Conservation (phyloP, 2,797 vertebrate genomes). For the Picus viridis region DNA sequence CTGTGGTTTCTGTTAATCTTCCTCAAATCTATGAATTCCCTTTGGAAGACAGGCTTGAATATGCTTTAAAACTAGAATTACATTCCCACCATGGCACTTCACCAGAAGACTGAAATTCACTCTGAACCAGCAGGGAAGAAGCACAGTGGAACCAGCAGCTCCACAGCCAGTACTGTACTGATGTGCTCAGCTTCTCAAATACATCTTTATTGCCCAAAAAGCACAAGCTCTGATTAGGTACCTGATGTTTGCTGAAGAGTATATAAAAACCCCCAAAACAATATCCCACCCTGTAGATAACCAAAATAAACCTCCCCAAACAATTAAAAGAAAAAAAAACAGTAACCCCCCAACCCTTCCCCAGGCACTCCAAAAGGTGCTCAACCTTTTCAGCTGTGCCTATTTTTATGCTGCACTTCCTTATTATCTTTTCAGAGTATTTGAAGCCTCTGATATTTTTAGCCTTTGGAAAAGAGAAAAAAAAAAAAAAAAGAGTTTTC, state of each 20-base stretch:
- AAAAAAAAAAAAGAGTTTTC: background rate
- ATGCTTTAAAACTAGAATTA: background rate
- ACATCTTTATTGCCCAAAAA: background rate
- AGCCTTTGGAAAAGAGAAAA: background rate
- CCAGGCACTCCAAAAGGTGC: background rate
- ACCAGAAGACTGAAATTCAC: background rate
- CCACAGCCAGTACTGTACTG: background rate
- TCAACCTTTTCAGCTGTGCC: background rate
- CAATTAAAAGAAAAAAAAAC: background rate
- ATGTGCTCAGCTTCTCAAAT: background rate
- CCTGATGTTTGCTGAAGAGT: background rate
- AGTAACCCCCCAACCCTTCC: background rate
- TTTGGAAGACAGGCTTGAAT: background rate
- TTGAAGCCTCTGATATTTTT: conserved; percentile 52
- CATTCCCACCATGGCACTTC: background rate
- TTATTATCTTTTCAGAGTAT: conserved; percentile 29
- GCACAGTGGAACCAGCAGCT: background rate
- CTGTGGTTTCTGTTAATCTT: background rate
- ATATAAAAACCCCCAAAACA: background rate
- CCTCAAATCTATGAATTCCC: background rate
- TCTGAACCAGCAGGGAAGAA: background rate
- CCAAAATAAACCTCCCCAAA: background rate
- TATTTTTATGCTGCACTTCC: conserved; percentile 60
- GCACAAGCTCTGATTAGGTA: background rate
- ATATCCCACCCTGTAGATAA: too few species aligned